Evolutionary conservation across 1,140 invertebrate species (phyloP).

Genomic region (Macrotrachela quadricornifera): DNA sequence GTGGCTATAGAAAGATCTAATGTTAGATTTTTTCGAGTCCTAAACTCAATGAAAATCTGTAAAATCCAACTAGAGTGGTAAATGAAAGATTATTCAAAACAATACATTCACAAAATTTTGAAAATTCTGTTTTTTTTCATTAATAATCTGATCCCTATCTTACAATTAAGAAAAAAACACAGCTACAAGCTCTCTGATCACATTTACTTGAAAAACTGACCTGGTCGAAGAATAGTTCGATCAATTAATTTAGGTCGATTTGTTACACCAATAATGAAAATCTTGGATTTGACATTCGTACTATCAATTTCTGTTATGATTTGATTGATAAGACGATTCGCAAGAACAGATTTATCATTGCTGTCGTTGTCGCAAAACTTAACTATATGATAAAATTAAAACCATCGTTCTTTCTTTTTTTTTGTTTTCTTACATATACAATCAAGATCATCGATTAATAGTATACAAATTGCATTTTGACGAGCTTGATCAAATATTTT

Average conservation of each 20-base stretch:
- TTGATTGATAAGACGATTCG: constrained; percentile 97
- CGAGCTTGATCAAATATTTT: constrained; percentile 99
- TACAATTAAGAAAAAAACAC: too few species aligned
- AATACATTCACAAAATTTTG: too few species aligned
- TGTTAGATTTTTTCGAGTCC: too few species aligned
- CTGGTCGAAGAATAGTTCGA: constrained; percentile 88
- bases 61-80: too few species aligned
- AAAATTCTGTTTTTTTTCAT: too few species aligned
- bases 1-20: too few species aligned
- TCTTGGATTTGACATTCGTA: constrained; percentile 98
- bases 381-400: not conserved
- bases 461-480: constrained; percentile 91
- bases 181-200: too few species aligned
- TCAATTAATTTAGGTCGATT: constrained; percentile 86
- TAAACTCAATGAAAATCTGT: too few species aligned
- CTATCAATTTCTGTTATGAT: constrained; percentile 99
- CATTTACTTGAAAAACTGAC: too few species aligned
- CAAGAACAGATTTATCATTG: constrained; percentile 85
- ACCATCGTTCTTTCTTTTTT: constrained; percentile 38
- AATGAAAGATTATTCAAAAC: too few species aligned
- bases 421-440: constrained; percentile 57
- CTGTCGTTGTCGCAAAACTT: constrained; percentile 36
- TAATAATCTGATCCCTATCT: too few species aligned
- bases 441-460: constrained; percentile 99
- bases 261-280: constrained; percentile 94